Evolutionary conservation across 2,113 vertebrate species (phyloP), one percentile per base, ranked within the genome.

Genomic region (Scalopus aquaticus): DNA sequence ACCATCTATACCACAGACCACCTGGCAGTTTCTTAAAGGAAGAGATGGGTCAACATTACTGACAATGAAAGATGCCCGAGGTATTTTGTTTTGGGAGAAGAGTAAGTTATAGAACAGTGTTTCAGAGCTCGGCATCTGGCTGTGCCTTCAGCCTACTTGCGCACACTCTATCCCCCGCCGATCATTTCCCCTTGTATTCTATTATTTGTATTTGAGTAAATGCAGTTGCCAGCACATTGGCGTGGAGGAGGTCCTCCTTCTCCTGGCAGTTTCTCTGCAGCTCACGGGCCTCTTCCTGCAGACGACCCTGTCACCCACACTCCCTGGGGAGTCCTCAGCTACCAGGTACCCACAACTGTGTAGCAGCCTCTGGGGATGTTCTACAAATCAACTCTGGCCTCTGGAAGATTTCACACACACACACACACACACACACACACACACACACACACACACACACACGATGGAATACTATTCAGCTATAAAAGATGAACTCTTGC

Each of bases 1-100:
- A 42, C 12, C 10, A 9, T 13, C 20, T 49, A 42, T 77, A 35
- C 3, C 10, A 2, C 15, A 69, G 32, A 51, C 46, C 44, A 7
- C 58, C n/a, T 88, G 74, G 26, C 35, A 86, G 51, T 56, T 74
- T 70, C 35, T n/a, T 67, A 87, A 20, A 85, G 44, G n/a, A 81
- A 74, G 54, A 39, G 28, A 46, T 9, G 51, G 35, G 17, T 58
- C 6, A 24, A 9, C 1, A 28, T 0, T 54, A 22, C 24, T 32
- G 26, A 51, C 28, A 70, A 77, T 28, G 28, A 83, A 35, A 65
- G 76, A 58, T 28, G 19, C 9, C 26, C 15, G 62, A 15, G 4
- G 30, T 4, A 2, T 15, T 9, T 51, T 30, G 19, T 49, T 17
- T 64, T 84, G 72, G 22, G 13, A 94, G 42, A 72, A 88, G 69